Percentiles rank a stretch among this genome's conserved stretches.
These are phyloP conservation scores for Globodera ellingtonae DNA, from an alignment of 1,140 invertebrate species.

Conservation along the genomic window DNA sequence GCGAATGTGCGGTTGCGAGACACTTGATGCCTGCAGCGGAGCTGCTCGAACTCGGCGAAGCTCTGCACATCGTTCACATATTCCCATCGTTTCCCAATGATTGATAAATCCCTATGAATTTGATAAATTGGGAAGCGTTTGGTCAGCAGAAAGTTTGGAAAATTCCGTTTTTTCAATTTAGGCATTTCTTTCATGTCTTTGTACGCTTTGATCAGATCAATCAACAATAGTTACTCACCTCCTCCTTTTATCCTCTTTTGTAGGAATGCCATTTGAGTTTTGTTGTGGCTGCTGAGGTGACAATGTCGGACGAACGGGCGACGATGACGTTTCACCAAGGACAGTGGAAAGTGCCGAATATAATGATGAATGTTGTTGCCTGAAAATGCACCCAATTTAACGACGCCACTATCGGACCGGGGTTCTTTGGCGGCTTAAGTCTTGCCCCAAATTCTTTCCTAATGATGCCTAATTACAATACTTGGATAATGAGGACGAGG, in stretches of 20 bases:
- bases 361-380: not conserved
- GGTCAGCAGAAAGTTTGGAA: too few species aligned
- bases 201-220: too few species aligned
- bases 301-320: not conserved
- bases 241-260: not conserved
- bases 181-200: not conserved
- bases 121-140: not conserved
- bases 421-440: too few species aligned
- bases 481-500: slow-evolving; percentile 5
- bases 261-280: too few species aligned
- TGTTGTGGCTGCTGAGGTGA: not conserved
- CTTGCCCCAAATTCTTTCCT: too few species aligned
- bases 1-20: slow-evolving; percentile 16
- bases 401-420: not conserved
- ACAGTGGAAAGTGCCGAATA: not conserved
- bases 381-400: not conserved
- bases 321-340: not conserved
- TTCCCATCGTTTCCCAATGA: slow-evolving; percentile 7
- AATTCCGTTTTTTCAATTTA: too few species aligned
- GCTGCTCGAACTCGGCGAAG: slow-evolving; percentile 12
- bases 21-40: slow-evolving; percentile 14
- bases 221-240: not conserved
- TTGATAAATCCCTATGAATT: not conserved
- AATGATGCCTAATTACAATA: not conserved
- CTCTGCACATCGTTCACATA: slow-evolving; percentile 15